A percentile compares a stretch with the other conserved stretches of the same genome.
These are phyloP conservation scores for Austrofundulus limnaeus DNA, from an alignment of 2,113 vertebrate species.

Conservation along the genomic window DNA sequence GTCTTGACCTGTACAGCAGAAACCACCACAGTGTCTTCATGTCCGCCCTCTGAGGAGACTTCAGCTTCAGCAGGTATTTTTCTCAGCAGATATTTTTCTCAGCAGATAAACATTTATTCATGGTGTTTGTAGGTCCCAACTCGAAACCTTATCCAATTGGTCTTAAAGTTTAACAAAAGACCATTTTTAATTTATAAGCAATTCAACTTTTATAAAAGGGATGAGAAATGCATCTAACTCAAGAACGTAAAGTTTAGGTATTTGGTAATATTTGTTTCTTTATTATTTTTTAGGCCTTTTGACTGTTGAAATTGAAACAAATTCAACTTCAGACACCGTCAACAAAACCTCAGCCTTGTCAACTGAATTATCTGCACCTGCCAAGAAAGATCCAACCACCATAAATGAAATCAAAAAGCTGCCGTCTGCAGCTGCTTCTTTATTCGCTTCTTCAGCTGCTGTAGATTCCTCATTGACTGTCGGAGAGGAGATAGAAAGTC, in stretches of 20 bases:
- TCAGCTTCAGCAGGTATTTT: neutral
- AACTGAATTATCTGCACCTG: neutral
- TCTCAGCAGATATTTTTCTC: neutral
- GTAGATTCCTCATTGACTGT: neutral
- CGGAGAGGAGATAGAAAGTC: neutral
- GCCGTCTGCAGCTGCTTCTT: rapidly evolving
- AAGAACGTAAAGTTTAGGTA: no score
- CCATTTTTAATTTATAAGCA: no score
- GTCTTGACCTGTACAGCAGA: neutral
- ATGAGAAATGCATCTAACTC: no score
- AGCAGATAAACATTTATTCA: no score
- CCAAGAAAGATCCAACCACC: neutral
- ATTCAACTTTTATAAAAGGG: no score
- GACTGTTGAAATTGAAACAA: neutral
- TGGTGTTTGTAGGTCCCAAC: neutral
- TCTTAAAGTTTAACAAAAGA: no score
- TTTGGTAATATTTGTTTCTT: neutral
- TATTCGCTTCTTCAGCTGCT: rapidly evolving
- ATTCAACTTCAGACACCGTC: neutral
- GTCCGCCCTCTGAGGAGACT: neutral
- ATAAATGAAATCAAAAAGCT: neutral
- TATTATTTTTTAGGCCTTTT: neutral
- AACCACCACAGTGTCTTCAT: neutral
- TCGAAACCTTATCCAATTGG: no score
- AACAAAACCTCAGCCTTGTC: neutral